Evolutionary conservation across 2,888 invertebrate species (phyloP).

Genomic region (Cyclophora albipunctata): DNA sequence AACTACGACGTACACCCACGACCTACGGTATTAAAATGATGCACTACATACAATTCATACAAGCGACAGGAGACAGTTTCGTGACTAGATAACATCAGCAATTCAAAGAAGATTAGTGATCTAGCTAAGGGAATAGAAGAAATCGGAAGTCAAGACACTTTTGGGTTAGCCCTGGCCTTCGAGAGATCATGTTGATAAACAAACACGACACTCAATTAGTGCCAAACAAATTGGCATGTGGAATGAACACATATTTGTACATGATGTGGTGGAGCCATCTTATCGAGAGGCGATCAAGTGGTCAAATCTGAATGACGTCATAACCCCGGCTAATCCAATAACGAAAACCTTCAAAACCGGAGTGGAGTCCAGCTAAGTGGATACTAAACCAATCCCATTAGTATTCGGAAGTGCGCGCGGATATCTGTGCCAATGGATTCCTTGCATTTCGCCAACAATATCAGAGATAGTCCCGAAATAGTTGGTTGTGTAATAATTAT

Average conservation of each 20-base stretch:
- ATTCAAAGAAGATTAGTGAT: neutral
- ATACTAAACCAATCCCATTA: constrained; percentile 21
- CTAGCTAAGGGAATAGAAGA: no score
- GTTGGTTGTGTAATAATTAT: constrained; percentile 16
- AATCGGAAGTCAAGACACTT: neutral
- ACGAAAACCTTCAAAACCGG: constrained; percentile 14
- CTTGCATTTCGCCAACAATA: constrained; percentile 21
- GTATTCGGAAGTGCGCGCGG: constrained; percentile 21
- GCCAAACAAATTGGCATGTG: neutral
- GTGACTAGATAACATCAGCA: neutral
- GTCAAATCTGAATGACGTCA: constrained; percentile 21
- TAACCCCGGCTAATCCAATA: constrained; percentile 19
- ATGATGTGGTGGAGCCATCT: constrained; percentile 6
- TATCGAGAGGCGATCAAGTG: constrained; percentile 17
- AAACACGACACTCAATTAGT: no score
- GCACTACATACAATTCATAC: neutral
- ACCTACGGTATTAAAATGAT: constrained; percentile 4
- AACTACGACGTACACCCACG: constrained; percentile 17
- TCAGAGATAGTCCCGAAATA: constrained; percentile 18
- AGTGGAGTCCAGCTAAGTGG: constrained; percentile 15
- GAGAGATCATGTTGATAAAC: no score
- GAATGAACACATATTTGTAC: neutral
- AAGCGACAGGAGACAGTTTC: neutral
- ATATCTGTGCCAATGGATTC: constrained; percentile 22
- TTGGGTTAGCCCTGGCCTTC: no score